Conservation (phyloP, 1,140 invertebrate species). For the Caenorhabditis briggsae region DNA sequence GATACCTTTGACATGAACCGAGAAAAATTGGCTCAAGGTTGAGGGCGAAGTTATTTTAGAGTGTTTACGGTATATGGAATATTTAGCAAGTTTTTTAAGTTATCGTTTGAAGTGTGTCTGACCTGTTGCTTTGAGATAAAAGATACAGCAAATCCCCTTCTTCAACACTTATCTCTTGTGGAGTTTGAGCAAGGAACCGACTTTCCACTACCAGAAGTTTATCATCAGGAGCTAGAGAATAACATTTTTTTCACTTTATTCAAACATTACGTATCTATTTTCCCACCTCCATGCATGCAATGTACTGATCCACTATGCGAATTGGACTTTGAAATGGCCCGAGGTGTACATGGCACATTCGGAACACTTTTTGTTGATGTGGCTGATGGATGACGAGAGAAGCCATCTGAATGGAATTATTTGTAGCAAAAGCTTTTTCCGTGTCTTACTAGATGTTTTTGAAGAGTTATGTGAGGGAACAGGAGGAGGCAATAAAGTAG, state of each 20-base stretch:
- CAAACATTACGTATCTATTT: neutral
- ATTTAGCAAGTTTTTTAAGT: too few relatives aligned
- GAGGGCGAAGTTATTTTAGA: too few relatives aligned
- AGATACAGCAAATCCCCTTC: conserved; percentile 43
- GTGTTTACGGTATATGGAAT: too few relatives aligned
- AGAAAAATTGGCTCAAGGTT: too few relatives aligned
- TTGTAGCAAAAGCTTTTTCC: too few relatives aligned
- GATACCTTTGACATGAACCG: too few relatives aligned
- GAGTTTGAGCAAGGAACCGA: conserved; percentile 27
- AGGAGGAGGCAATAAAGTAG: conserved; percentile 16
- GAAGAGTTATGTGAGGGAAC: neutral
- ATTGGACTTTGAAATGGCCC: neutral
- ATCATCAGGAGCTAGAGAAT: conserved; percentile 6
- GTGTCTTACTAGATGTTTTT: neutral
- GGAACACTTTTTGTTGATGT: conserved; percentile 45
- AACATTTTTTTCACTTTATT: too few relatives aligned
- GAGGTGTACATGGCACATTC: neutral
- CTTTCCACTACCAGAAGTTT: conserved; percentile 30
- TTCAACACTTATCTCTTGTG: conserved; percentile 21
- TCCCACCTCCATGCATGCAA: neutral
- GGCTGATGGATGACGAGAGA: conserved; percentile 1
- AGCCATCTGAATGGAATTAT: neutral
- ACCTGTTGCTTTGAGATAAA: conserved; percentile 13
- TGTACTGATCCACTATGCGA: neutral
- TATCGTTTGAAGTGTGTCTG: too few relatives aligned